Conservation (phyloP, 2,797 vertebrate genomes). For the Coregonus ussuriensis region DNA sequence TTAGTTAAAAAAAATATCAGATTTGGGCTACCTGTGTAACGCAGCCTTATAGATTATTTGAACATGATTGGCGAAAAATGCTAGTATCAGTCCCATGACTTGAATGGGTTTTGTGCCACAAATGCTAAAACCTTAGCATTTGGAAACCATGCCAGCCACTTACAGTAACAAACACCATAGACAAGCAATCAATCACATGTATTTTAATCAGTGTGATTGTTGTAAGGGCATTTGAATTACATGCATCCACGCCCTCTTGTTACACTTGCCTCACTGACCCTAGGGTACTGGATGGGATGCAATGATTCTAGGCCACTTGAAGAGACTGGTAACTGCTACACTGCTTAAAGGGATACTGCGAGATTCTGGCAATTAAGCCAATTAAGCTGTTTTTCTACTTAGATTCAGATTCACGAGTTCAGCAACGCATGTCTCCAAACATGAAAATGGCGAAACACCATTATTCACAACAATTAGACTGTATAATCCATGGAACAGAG, state of each 20-base stretch:
- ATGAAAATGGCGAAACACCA: not conserved
- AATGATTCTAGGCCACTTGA: slow-evolving; percentile 1
- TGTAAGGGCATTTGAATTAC: not conserved
- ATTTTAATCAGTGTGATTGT: slow-evolving; percentile 11
- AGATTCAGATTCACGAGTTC: not conserved
- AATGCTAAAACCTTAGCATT: no score
- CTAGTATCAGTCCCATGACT: no score
- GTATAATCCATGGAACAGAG: not conserved
- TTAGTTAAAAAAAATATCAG: no score
- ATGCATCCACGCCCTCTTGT: not conserved
- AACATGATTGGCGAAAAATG: no score
- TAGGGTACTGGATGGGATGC: not conserved
- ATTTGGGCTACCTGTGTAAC: no score
- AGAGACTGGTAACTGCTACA: not conserved
- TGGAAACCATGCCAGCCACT: no score
- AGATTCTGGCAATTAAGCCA: not conserved
- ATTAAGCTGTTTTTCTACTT: no score
- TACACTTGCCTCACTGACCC: slow-evolving; percentile 4
- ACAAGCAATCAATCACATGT: slow-evolving; percentile 1
- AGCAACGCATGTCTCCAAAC: not conserved
- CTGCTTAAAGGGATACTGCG: not conserved
- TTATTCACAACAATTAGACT: not conserved
- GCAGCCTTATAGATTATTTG: no score
- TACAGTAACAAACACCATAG: not conserved
- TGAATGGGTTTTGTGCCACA: no score